Conservation (phyloP, 2,797 vertebrate genomes). For the Xenopus petersii region DNA sequence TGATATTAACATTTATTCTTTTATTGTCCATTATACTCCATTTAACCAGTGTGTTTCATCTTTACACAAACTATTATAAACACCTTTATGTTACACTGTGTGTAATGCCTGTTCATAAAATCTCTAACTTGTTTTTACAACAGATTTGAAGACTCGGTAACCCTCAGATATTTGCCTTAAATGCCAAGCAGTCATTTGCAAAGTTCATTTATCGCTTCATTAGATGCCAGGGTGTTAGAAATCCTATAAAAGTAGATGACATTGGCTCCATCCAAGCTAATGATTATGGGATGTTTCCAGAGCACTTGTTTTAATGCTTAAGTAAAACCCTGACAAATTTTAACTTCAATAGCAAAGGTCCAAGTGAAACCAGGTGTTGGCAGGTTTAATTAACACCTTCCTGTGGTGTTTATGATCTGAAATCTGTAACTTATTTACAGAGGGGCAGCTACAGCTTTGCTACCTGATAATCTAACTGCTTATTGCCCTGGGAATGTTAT, state of each 20-base stretch:
- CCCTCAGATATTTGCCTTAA: conserved; percentile 34
- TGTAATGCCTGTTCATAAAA: conserved; percentile 43
- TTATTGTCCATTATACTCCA: conserved; percentile 1
- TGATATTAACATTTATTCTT: neutral
- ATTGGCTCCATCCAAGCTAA: conserved; percentile 53
- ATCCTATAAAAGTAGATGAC: conserved; percentile 52
- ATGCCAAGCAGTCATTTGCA: conserved; percentile 45
- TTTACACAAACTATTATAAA: conserved; percentile 39
- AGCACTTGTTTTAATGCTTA: conserved; percentile 33
- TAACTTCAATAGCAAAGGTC: neutral
- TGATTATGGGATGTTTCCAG: conserved; percentile 53
- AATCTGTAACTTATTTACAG: conserved; percentile 25
- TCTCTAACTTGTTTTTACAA: conserved; percentile 50
- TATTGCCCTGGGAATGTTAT: neutral
- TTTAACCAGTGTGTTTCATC: conserved; percentile 31
- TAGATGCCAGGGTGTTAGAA: conserved; percentile 56
- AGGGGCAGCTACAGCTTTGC: neutral
- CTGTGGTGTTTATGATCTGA: conserved; percentile 10
- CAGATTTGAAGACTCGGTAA: conserved; percentile 47
- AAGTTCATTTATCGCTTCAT: conserved; percentile 62
- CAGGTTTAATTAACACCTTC: conserved; percentile 11
- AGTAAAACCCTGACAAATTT: neutral
- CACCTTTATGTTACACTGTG: conserved; percentile 20
- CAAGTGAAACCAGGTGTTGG: neutral
- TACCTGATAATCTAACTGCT: neutral